These are phyloP conservation scores for Erethizon dorsatum DNA, from an alignment of 2,797 vertebrate genomes.

Conservation along the genomic window DNA sequence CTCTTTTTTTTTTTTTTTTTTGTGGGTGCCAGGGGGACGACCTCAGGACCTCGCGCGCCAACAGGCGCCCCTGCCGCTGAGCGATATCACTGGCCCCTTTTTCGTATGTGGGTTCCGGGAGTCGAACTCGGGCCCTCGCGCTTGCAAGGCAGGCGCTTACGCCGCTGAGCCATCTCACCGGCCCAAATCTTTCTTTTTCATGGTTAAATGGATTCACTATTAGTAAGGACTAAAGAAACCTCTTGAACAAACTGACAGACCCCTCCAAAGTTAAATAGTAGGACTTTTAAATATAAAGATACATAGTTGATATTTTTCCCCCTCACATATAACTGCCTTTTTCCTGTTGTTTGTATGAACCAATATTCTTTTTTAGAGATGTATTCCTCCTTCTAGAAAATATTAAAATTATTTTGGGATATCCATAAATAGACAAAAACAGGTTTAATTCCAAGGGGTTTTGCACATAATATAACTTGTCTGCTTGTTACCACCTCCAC, in stretches of 20 bases:
- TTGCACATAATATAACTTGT: conserved; percentile 25
- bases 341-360: conserved; percentile 50
- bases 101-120: no score
- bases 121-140: no score
- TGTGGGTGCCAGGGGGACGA: no score
- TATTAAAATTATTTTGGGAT: conserved; percentile 50
- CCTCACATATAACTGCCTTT: background rate
- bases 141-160: no score
- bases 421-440: conserved; percentile 68
- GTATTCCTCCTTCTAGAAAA: conserved; percentile 44
- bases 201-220: background rate
- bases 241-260: conserved; percentile 55
- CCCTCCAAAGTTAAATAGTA: conserved; percentile 1
- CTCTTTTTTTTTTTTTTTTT: conserved; percentile 24
- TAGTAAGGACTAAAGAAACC: conserved; percentile 48
- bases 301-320: background rate
- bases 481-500: conserved; percentile 47
- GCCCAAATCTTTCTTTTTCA: background rate
- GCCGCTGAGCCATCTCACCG: no score
- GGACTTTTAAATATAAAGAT: conserved; percentile 25
- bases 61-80: no score
- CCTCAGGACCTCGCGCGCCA: no score
- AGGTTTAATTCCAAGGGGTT: conserved; percentile 49
- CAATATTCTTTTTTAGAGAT: conserved; percentile 33
- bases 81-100: no score